Conservation (phyloP, 2,113 vertebrate genomes). For the Mola mola region DNA sequence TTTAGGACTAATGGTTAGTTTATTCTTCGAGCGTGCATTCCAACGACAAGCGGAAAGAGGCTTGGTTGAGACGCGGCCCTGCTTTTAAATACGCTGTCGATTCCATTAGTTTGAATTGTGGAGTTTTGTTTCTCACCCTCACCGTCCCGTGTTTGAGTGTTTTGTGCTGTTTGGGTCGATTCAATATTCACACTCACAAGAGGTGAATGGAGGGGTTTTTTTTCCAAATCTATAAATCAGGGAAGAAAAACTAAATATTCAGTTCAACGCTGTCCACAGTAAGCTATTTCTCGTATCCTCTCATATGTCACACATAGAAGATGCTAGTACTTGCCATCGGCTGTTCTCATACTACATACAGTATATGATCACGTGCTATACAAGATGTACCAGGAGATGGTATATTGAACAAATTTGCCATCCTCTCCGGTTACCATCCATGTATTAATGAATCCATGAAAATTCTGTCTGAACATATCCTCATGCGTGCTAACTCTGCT, state of each 20-base stretch:
- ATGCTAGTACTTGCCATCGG: constrained; percentile 12
- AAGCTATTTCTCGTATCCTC: neutral
- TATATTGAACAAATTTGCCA: constrained; percentile 55
- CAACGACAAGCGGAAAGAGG: neutral
- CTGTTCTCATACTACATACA: constrained; percentile 10
- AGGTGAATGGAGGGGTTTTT: constrained; percentile 2
- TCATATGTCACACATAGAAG: constrained; percentile 9
- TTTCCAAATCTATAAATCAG: constrained; percentile 23
- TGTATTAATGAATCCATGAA: constrained; percentile 59
- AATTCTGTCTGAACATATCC: constrained; percentile 68
- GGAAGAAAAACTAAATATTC: constrained; percentile 3
- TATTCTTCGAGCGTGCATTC: too few species aligned
- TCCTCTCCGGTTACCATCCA: constrained; percentile 43
- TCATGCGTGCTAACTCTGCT: constrained; percentile 57
- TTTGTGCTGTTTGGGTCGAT: constrained; percentile 9
- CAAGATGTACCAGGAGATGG: constrained; percentile 12
- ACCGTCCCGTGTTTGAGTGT: constrained; percentile 60
- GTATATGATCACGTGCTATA: constrained; percentile 7
- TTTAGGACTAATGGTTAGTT: neutral
- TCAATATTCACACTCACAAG: neutral
- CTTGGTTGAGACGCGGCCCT: constrained; percentile 10
- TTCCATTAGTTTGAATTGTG: constrained; percentile 3
- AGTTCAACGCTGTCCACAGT: constrained; percentile 2
- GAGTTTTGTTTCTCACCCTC: constrained; percentile 46
- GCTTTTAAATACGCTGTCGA: neutral